Evolutionary conservation across 2,797 vertebrate genomes (phyloP).

Genomic region (Phrynocephalus forsythii): DNA sequence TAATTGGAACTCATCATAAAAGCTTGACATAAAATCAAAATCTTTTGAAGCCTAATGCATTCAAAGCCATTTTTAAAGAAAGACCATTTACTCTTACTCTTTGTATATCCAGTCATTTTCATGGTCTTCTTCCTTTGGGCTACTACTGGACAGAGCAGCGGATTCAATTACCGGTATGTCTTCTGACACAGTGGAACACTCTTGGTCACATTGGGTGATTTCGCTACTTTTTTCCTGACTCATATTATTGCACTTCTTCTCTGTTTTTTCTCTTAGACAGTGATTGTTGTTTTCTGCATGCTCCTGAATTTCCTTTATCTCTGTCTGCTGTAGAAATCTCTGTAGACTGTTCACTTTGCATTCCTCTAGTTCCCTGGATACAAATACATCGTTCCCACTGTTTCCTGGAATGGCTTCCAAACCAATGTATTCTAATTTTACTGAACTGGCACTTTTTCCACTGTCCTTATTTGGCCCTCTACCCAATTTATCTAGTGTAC

Average conservation of each 20-base stretch:
- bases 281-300: slow-evolving; percentile 10
- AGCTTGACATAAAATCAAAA: neutral
- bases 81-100: slow-evolving; percentile 53
- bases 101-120: slow-evolving; percentile 52
- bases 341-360: fast-evolving
- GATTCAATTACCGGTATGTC: neutral
- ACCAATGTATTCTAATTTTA: slow-evolving; percentile 41
- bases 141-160: neutral
- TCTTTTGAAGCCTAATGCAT: neutral
- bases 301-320: slow-evolving; percentile 3
- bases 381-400: neutral
- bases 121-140: slow-evolving; percentile 38
- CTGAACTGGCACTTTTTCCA: slow-evolving; percentile 38
- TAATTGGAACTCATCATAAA: neutral
- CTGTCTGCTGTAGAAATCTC: neutral
- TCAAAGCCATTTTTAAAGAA: too few relatives aligned
- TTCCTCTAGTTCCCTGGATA: neutral
- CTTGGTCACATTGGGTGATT: neutral
- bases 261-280: slow-evolving; percentile 4
- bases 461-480: slow-evolving; percentile 36
- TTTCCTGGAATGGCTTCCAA: slow-evolving; percentile 35
- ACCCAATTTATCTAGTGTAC: slow-evolving; percentile 10
- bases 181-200: slow-evolving; percentile 7
- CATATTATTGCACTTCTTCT: neutral
- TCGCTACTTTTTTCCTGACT: slow-evolving; percentile 23